These are phyloP conservation scores for Lithobates pipiens DNA, from an alignment of 2,797 vertebrate species.

Conservation along the genomic window DNA sequence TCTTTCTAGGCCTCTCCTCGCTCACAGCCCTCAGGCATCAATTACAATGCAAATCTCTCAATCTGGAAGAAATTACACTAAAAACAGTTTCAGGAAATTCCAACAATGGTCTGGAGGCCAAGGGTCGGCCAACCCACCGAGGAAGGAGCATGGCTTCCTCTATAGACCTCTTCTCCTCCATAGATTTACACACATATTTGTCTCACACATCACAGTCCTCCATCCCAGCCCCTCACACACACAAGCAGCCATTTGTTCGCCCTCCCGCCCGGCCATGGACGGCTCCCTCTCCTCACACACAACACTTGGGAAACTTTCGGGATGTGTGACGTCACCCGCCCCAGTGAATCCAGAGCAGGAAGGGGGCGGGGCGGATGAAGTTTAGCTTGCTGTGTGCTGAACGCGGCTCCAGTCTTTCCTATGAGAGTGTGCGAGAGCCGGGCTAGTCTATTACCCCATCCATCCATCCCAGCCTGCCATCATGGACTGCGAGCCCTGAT, in stretches of 20 bases:
- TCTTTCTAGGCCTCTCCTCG: neutral
- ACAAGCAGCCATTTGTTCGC: neutral
- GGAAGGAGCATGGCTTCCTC: constrained; percentile 53
- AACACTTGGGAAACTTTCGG: constrained; percentile 45
- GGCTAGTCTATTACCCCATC: neutral
- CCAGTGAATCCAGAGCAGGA: constrained; percentile 13
- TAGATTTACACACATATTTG: constrained; percentile 7
- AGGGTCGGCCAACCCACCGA: constrained; percentile 30
- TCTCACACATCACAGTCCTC: neutral
- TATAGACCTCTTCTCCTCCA: neutral
- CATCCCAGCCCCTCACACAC: neutral
- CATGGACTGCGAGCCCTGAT: constrained; percentile 41
- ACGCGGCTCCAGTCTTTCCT: neutral
- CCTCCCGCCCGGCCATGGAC: neutral
- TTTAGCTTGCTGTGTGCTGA: neutral
- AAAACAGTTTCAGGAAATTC: constrained; percentile 61
- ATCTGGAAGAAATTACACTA: constrained; percentile 59
- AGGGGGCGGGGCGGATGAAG: constrained; percentile 35
- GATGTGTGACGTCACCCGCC: constrained; percentile 48
- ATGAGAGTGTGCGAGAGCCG: neutral
- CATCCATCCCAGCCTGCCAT: neutral
- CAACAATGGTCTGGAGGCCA: constrained; percentile 55
- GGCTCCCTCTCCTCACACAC: neutral
- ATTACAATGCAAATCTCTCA: constrained; percentile 46
- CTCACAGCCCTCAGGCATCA: constrained; percentile 24